Evolutionary conservation across 2,113 vertebrate species (phyloP).

Genomic region (Camelus dromedarius): DNA sequence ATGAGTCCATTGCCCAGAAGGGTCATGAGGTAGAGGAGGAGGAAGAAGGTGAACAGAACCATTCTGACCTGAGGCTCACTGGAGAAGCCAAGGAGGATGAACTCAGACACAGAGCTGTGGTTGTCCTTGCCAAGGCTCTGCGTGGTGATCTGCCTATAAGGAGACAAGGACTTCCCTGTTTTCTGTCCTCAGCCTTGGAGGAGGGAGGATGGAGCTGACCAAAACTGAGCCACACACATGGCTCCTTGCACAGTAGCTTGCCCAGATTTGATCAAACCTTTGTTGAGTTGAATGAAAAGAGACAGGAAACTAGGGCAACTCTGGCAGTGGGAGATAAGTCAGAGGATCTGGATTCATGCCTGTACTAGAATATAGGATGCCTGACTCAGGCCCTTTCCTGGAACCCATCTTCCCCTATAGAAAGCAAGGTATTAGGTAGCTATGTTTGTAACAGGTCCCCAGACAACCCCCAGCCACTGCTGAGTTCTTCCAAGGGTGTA

Average conservation of each 20-base stretch:
- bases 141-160: conserved; percentile 41
- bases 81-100: conserved; percentile 80
- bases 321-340: background rate
- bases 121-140: conserved; percentile 62
- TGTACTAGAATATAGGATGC: background rate
- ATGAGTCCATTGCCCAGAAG: conserved; percentile 70
- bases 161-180: background rate
- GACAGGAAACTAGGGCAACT: background rate
- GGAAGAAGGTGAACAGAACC: conserved; percentile 68
- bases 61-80: conserved; percentile 35
- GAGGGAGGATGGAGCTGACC: background rate
- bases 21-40: conserved; percentile 71
- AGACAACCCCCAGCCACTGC: background rate
- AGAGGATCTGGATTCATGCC: background rate
- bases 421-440: background rate
- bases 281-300: background rate
- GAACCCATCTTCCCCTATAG: background rate
- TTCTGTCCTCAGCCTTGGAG: background rate
- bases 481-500: background rate
- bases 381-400: background rate
- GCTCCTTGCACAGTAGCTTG: background rate
- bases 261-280: background rate
- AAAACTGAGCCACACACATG: background rate
- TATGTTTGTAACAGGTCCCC: background rate
- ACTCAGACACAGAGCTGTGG: conserved; percentile 66